phyloP scores from a whole-genome alignment of 2,888 invertebrate species.

The Erynnis tages region DNA sequence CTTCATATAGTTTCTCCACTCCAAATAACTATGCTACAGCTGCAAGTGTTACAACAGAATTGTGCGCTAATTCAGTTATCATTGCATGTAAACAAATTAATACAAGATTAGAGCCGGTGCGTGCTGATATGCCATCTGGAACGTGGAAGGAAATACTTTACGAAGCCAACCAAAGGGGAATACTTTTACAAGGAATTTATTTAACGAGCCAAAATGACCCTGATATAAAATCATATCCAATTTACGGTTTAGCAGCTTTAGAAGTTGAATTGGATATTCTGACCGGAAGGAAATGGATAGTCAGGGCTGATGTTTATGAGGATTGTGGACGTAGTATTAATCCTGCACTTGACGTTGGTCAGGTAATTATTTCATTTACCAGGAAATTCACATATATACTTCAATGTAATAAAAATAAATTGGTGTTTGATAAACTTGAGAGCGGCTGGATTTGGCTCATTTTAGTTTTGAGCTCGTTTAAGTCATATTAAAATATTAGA shows the following conservation, averaged over 20 bases:
- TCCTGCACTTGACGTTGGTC: constrained; percentile 21
- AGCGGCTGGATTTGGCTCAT: no score
- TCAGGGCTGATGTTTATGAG: constrained; percentile 48
- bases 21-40: constrained; percentile 84
- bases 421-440: no score
- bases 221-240: constrained; percentile 41
- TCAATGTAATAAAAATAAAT: no score
- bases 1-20: constrained; percentile 77
- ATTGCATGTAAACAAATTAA: constrained; percentile 76
- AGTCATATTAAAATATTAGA: no score
- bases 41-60: constrained; percentile 84
- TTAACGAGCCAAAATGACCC: constrained; percentile 46
- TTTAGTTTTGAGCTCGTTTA: no score
- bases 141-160: constrained; percentile 39
- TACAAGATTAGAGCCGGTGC: constrained; percentile 2
- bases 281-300: constrained; percentile 49
- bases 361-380: constrained; percentile 7
- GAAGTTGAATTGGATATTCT: constrained; percentile 51
- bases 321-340: constrained; percentile 23
- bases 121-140: constrained; percentile 1
- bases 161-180: constrained; percentile 44
- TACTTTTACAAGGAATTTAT: constrained; percentile 49
- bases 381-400: no score
- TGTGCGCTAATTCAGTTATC: constrained; percentile 74
- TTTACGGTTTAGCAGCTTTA: constrained; percentile 45